Conservation (phyloP, 2,797 vertebrate genomes). For the Gallinago stenura region DNA sequence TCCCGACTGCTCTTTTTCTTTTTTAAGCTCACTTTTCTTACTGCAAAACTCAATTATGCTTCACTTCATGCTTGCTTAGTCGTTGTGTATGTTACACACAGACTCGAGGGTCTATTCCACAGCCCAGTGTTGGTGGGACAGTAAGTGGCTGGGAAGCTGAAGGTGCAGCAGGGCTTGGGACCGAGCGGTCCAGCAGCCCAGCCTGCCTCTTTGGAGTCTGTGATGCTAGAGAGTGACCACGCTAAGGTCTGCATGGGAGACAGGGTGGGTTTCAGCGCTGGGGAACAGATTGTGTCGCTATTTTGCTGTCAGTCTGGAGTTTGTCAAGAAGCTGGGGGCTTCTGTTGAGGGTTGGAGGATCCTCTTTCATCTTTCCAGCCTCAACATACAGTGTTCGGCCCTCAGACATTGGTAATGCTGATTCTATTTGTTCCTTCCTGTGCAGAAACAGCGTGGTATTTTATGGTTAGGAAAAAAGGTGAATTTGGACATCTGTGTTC, state of each 20-base stretch:
- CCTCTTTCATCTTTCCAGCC: not conserved
- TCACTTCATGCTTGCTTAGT: not conserved
- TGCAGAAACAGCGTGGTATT: not conserved
- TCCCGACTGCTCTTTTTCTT: not conserved
- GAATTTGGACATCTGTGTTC: not conserved
- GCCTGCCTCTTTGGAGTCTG: not conserved
- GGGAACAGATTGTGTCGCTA: not conserved
- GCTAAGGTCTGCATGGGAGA: fast-evolving
- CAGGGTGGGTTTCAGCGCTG: fast-evolving
- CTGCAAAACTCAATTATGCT: not conserved
- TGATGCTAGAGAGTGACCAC: not conserved
- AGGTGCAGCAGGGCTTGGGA: not conserved
- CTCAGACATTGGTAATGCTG: not conserved
- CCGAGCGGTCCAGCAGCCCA: not conserved
- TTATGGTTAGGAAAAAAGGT: not conserved
- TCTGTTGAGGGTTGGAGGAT: not conserved
- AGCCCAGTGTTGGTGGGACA: fast-evolving
- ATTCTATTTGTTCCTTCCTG: not conserved
- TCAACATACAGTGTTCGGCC: not conserved
- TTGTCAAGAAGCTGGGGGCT: not conserved
- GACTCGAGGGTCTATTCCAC: not conserved
- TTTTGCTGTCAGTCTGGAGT: not conserved
- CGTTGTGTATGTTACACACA: fast-evolving
- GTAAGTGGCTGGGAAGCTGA: not conserved
- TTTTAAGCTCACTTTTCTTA: not conserved